Conservation (phyloP, 2,888 invertebrate genomes). For the Seladonia tumulorum region DNA sequence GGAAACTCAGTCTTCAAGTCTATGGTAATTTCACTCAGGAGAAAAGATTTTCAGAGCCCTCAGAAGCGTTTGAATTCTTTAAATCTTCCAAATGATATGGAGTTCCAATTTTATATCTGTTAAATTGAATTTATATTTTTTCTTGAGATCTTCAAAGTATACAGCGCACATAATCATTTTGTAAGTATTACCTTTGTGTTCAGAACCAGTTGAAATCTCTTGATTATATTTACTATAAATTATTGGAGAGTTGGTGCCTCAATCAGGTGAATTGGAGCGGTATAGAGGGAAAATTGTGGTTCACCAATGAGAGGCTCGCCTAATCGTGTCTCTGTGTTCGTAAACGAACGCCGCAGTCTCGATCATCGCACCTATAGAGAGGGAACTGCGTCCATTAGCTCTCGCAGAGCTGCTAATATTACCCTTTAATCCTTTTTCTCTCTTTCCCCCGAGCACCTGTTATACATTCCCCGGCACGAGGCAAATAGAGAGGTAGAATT, state of each 20-base stretch:
- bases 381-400: background rate
- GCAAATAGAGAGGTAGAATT: background rate
- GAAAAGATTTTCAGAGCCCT: no score
- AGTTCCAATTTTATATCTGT: no score
- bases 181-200: background rate
- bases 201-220: no score
- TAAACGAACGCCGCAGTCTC: background rate
- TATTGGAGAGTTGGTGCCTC: background rate
- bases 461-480: background rate
- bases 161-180: background rate
- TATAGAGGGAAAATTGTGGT: background rate
- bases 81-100: no score
- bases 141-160: no score
- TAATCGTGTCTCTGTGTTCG: background rate
- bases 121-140: no score
- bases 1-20: no score
- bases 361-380: background rate
- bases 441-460: background rate
- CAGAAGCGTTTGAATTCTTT: no score
- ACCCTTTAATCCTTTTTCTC: background rate
- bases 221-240: background rate
- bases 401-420: background rate
- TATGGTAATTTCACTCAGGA: no score
- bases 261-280: background rate
- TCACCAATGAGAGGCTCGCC: background rate